Evolutionary conservation across 2,113 vertebrate genomes (phyloP), one percentile per base, ranked within the genome.

Genomic region (Mesocricetus auratus): DNA sequence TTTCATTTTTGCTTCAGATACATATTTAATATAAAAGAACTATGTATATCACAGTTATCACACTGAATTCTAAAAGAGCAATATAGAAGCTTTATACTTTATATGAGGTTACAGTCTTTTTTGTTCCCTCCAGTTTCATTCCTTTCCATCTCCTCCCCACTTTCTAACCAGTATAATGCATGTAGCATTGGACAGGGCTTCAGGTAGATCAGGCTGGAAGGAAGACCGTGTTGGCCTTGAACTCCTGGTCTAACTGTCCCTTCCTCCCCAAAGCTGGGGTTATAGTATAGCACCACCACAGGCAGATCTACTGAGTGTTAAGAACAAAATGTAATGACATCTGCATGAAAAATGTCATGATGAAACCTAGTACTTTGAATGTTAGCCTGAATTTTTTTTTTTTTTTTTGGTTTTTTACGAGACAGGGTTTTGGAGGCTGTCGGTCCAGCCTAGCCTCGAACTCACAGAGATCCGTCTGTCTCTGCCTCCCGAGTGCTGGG

Each of bases 1-100:
- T 74, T 94, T 71, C 47, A 39, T 92, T 95, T 95, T 97, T 95
- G 77, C 47, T 69, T 95, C 82, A 93, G 71, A 86, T 73, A 77
- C 16, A 74, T 56, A 64, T 91, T 91, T 91, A 94, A 78, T 96
- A 33, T 89, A 73, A 94, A 95, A 95, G 26, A 93, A 88, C 31
- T 78, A 13, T 78, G 26, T 83, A 21, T 90, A 62, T 68, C 47
- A n/a, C 78, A 62, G 31, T 64, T 77, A 85, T 15, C 71, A 94
- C 21, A 71, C 33, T 62, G 89, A 82, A 96, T 96, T 91, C 78
- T 89, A 39, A 82, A 74, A 94, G 78, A 93, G 75, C 71, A 87
- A 0, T 82, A 1, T 53, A 62, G 29, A 74, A 78, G 68, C 50
- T 94, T 86, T 92, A 42, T 95, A n/a, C 22, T 79, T 47, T 69